Conservation (phyloP, 2,113 vertebrate species). For the Meleagris gallopavo region DNA sequence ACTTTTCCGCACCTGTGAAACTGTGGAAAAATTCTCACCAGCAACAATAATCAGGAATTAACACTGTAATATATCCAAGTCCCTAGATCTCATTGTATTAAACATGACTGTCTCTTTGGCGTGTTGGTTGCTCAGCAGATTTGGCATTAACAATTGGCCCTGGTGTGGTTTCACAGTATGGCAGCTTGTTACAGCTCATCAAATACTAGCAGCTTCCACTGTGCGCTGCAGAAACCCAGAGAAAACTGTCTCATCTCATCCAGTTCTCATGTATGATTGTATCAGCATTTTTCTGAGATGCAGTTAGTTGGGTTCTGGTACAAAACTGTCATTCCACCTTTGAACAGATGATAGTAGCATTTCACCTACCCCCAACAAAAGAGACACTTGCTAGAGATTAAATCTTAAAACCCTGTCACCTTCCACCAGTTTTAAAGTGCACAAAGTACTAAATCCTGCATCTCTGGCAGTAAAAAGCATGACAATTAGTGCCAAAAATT, state of each 20-base stretch:
- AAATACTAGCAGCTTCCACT: constrained; percentile 73
- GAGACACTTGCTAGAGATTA: constrained; percentile 49
- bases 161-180: constrained; percentile 69
- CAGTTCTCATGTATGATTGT: neutral
- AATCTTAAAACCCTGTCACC: constrained; percentile 54
- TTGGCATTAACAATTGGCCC: constrained; percentile 70
- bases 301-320: constrained; percentile 51
- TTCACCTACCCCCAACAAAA: constrained; percentile 35
- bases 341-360: constrained; percentile 59
- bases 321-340: constrained; percentile 61
- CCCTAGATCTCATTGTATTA: constrained; percentile 13
- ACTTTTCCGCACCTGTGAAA: neutral
- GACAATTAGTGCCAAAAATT: constrained; percentile 1
- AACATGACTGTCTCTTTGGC: constrained; percentile 46
- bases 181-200: constrained; percentile 78
- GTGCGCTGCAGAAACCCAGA: constrained; percentile 37
- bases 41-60: neutral
- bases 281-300: constrained; percentile 75
- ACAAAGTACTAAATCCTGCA: constrained; percentile 9
- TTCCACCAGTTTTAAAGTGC: neutral
- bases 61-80: neutral
- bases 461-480: constrained; percentile 31
- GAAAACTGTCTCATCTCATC: constrained; percentile 63
- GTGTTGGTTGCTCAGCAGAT: constrained; percentile 45
- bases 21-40: neutral